Evolutionary conservation across 2,888 invertebrate genomes (phyloP).

Genomic region (Lasioglossum figueresi): DNA sequence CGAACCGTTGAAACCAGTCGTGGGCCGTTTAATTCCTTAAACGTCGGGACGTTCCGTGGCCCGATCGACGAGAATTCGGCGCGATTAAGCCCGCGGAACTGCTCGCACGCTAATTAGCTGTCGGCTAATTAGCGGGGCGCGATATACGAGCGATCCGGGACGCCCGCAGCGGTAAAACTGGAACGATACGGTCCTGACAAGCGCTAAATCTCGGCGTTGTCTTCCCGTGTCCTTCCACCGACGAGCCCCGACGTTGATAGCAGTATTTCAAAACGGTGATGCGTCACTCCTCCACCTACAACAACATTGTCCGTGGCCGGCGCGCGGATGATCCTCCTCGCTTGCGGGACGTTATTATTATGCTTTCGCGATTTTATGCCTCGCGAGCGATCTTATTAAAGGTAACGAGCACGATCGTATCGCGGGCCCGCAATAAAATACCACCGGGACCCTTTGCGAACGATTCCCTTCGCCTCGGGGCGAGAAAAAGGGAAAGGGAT

Average conservation of each 20-base stretch:
- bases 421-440: slow-evolving; percentile 73
- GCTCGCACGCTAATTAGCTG: slow-evolving; percentile 53
- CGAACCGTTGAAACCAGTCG: background rate
- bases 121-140: slow-evolving; percentile 53
- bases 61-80: slow-evolving; percentile 21
- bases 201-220: slow-evolving; percentile 58
- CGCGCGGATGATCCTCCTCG: slow-evolving; percentile 24
- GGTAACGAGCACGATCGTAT: slow-evolving; percentile 75
- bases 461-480: slow-evolving; percentile 7
- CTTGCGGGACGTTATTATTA: slow-evolving; percentile 68
- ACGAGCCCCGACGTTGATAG: slow-evolving; percentile 56
- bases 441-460: slow-evolving; percentile 28
- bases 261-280: slow-evolving; percentile 69
- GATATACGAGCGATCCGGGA: slow-evolving; percentile 55
- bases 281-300: slow-evolving; percentile 77
- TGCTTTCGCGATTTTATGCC: slow-evolving; percentile 72
- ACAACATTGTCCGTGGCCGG: slow-evolving; percentile 62
- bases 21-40: background rate
- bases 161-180: slow-evolving; percentile 62
- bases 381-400: slow-evolving; percentile 77
- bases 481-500: slow-evolving; percentile 15
- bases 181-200: slow-evolving; percentile 57
- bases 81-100: slow-evolving; percentile 29
- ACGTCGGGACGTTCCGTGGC: slow-evolving; percentile 9
- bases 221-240: slow-evolving; percentile 26